Percentiles rank a stretch among this genome's conserved stretches.
phyloP scores from a whole-genome alignment of 2,113 vertebrate genomes.

The Parus major region DNA sequence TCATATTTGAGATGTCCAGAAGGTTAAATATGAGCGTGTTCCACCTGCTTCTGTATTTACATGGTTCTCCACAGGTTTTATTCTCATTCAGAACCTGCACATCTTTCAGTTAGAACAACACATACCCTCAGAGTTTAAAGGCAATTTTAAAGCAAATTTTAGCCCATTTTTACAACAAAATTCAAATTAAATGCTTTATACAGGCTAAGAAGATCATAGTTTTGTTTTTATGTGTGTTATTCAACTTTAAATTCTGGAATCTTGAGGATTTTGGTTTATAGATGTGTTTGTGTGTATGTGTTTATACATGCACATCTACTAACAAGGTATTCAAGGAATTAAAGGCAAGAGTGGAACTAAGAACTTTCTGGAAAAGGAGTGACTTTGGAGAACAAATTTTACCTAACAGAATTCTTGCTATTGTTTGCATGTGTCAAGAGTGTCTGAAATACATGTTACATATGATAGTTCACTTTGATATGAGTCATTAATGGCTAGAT shows the following conservation, averaged over 20 bases:
- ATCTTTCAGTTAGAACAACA: background rate
- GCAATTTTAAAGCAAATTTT: background rate
- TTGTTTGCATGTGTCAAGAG: background rate
- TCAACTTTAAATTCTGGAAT: background rate
- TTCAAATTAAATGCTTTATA: background rate
- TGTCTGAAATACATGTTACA: background rate
- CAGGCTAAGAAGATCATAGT: background rate
- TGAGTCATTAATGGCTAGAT: background rate
- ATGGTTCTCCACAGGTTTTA: background rate
- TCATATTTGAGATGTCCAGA: background rate
- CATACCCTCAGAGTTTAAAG: background rate
- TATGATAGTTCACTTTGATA: background rate
- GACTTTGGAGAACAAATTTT: background rate
- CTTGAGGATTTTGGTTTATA: background rate
- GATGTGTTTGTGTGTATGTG: rapidly evolving
- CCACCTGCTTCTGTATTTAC: background rate
- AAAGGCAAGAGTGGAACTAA: background rate
- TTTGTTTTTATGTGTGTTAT: background rate
- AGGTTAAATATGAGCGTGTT: background rate
- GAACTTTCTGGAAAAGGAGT: background rate
- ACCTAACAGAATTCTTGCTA: background rate
- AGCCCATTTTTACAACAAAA: background rate
- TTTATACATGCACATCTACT: background rate
- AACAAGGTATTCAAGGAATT: background rate
- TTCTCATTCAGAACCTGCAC: background rate